Evolutionary conservation across 2,113 vertebrate genomes (phyloP).

Genomic region (Lota lota): DNA sequence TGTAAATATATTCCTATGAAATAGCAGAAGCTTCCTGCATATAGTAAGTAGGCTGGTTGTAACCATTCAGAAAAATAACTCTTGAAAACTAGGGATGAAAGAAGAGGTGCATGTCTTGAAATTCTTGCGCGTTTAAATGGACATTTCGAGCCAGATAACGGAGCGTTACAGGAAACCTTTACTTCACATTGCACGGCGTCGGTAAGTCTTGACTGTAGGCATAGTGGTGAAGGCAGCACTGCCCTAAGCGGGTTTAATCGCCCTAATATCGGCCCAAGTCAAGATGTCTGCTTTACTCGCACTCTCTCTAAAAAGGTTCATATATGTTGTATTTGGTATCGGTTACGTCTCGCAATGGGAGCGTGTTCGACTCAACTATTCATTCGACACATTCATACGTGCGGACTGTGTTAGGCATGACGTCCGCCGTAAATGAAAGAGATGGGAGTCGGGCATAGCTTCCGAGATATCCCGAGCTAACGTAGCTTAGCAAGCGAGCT

Average conservation of each 20-base stretch:
- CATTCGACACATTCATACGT: not conserved
- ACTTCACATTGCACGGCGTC: not conserved
- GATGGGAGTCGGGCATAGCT: slow-evolving; percentile 42
- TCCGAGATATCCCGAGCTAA: slow-evolving; percentile 5
- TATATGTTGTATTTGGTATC: slow-evolving; percentile 29
- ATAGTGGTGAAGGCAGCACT: not conserved
- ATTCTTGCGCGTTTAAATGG: not conserved
- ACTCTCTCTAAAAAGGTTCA: slow-evolving; percentile 44
- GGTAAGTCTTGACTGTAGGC: slow-evolving; percentile 19
- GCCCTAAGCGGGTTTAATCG: slow-evolving; percentile 36
- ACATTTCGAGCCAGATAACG: slow-evolving; percentile 35
- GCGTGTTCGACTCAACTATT: not conserved
- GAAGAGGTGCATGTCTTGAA: slow-evolving; percentile 40
- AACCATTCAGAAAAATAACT: slow-evolving; percentile 27
- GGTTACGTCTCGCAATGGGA: not conserved
- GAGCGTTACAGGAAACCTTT: no score
- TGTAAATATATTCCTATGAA: no score
- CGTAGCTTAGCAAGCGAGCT: slow-evolving; percentile 27
- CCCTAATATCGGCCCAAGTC: slow-evolving; percentile 51
- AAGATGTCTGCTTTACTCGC: slow-evolving; percentile 69
- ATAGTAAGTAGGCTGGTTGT: slow-evolving; percentile 4
- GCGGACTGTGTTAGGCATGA: slow-evolving; percentile 19
- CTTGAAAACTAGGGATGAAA: slow-evolving; percentile 30
- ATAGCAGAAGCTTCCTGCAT: not conserved
- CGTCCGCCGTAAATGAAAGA: slow-evolving; percentile 49